Evolutionary conservation across 2,888 invertebrate species (phyloP), one percentile per base, ranked within the genome.

Genomic region (Elmis aenea): DNA sequence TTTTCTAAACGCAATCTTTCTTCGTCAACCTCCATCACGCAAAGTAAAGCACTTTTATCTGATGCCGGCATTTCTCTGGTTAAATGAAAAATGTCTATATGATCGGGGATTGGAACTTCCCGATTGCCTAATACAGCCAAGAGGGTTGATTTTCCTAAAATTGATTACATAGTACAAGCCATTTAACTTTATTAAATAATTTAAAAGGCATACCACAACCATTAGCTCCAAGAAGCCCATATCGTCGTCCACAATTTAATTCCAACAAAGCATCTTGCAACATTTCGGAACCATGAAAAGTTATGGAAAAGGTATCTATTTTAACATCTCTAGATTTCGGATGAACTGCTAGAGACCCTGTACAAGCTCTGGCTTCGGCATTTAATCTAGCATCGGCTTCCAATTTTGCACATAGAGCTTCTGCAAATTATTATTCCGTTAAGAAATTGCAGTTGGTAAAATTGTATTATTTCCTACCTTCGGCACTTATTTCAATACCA

Each of bases 61-160:
- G 92, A 92, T n/a, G 99, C 96, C 1, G 94, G 88, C 83, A 97
- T 96, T 73, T 99, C 99, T 29, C 97, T 79, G 5, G 91, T 88
- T 63, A 99, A 74, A 68, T 97, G 89, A 71, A 95, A 99, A 57
- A 97, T 96, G 71, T 99, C 99, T 50, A 99, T 90, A 64, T 93
- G 90, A 2, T 91, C 85, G 2, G 96, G 99, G 44, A 99, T 90
- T 1, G 95, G 94, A 18, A 97, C 86, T 71, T 99, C 90, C 27
- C 95, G 81, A 46, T 90, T 85, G 37, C 95, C 95, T 42, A 99
- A 73, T 11, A 87, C 91, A 25, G 95, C 79, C 47, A 99, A 72
- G 38, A 99, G 69, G 2, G 96, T 95, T 2, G 96, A 96, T 69
- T 99, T 99, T 50, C 87, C 86, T 84, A 61, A 14, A 38, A 50